phyloP scores from a whole-genome alignment of 2,113 vertebrate species.

The Strix uralensis region DNA sequence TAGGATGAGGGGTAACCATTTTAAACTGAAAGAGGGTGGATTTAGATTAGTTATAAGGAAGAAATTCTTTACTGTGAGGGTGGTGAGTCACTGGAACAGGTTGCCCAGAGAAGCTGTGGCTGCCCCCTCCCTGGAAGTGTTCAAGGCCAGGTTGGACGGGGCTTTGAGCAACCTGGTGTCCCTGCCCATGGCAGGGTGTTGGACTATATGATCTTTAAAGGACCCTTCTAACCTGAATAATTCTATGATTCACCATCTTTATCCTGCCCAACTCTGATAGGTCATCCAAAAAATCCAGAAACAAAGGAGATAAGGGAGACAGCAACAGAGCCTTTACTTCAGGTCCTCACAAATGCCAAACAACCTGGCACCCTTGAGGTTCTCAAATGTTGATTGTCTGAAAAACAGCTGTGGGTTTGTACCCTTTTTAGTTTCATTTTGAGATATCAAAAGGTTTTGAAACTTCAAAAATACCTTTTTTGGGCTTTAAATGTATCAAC shows the following conservation, averaged over 20 bases:
- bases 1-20: too few species aligned
- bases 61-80: too few species aligned
- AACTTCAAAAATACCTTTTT: not conserved
- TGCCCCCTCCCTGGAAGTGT: too few species aligned
- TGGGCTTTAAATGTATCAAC: not conserved
- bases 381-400: not conserved
- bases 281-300: not conserved
- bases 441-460: not conserved
- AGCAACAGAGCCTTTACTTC: fast-evolving
- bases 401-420: not conserved
- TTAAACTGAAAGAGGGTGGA: too few species aligned
- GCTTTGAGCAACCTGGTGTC: too few species aligned
- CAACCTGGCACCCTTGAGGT: not conserved
- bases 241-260: not conserved
- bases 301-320: fast-evolving
- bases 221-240: too few species aligned
- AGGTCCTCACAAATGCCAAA: not conserved
- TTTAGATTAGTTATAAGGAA: too few species aligned
- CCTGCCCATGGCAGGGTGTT: too few species aligned
- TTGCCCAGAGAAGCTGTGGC: too few species aligned
- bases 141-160: too few species aligned
- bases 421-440: not conserved
- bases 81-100: too few species aligned
- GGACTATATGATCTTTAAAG: too few species aligned
- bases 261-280: not conserved